Evolutionary conservation across 2,888 invertebrate species (phyloP), one percentile per base, ranked within the genome.

Genomic region (Halictus ligatus): DNA sequence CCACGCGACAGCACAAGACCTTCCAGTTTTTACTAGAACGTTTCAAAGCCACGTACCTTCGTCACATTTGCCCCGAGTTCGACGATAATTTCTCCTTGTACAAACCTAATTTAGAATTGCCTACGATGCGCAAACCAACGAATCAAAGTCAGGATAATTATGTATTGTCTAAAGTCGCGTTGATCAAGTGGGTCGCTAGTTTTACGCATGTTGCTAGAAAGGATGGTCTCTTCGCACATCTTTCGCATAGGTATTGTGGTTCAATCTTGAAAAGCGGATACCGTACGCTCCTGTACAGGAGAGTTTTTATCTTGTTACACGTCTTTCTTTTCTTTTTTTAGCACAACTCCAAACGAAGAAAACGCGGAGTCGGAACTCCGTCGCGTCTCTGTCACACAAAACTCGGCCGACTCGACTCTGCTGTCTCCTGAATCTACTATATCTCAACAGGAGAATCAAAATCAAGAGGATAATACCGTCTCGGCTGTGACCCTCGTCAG

Each of bases 11-110:
- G 94, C 97, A 98, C 92, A 97, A 97, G 93, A 97, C 98, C 92
- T 99, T 99, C 95, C 97, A 97, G 87, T 99, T 99, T 96, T 96
- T 99, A 78, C 96, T 99, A 94, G 98, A 99, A 94, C 97, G 97
- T 93, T 99, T 99, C 94, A 99, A 98, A 95, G 96, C 97, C 82
- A 98, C 98, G 94, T 99, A 99, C 95, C 96, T 99, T 92, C 98
- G 98, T 54, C 97, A 98, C 92, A 97, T 99, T 92, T 99, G 99
- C 95, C 99, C 99, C 0, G 97, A 97, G 93, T 99, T 98, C 93
- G 97, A 97, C 93, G 95, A 96, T 84, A 97, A 96, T 90, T 98
- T 98, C 92, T 98, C 98, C 7, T 96, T 98, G 48, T 98, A 98
- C 94, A 97, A 97, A 93, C 98, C 98, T 58, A 97, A 97, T 93